These are phyloP conservation scores for Polypterus bichir DNA, from an alignment of 2,113 vertebrate species.

Conservation along the genomic window DNA sequence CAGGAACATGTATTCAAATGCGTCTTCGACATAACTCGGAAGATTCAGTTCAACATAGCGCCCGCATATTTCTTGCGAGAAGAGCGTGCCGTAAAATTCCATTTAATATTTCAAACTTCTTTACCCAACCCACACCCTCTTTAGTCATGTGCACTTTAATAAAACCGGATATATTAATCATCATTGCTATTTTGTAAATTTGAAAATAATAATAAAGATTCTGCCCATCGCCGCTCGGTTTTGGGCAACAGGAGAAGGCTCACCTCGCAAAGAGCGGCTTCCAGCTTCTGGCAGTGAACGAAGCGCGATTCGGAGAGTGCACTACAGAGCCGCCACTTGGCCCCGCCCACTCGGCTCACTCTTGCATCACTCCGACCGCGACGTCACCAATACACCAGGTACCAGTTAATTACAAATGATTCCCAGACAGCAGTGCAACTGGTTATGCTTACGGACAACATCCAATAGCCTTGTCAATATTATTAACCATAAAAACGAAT, in stretches of 20 bases:
- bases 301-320: constrained; percentile 28
- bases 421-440: constrained; percentile 10
- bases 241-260: constrained; percentile 20
- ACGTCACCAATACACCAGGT: constrained; percentile 48
- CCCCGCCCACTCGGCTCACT: constrained; percentile 32
- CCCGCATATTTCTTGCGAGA: too few species aligned
- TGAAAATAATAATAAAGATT: too few species aligned
- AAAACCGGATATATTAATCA: too few species aligned
- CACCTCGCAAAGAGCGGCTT: constrained; percentile 31
- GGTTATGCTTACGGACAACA: constrained; percentile 22
- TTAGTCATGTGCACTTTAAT: too few species aligned
- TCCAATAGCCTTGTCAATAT: constrained; percentile 9
- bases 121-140: too few species aligned
- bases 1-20: too few species aligned
- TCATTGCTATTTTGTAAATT: too few species aligned
- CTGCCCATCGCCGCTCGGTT: neutral
- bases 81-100: too few species aligned
- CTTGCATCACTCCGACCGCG: constrained; percentile 40
- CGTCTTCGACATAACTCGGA: too few species aligned
- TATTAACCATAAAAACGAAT: too few species aligned
- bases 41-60: too few species aligned
- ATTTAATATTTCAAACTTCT: too few species aligned
- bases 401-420: constrained; percentile 28
- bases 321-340: constrained; percentile 31
- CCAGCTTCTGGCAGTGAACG: constrained; percentile 39